Percentiles rank a stretch among this genome's conserved stretches.
Conservation (phyloP, 2,113 vertebrate species). For the Thinocorus orbignyianus region DNA sequence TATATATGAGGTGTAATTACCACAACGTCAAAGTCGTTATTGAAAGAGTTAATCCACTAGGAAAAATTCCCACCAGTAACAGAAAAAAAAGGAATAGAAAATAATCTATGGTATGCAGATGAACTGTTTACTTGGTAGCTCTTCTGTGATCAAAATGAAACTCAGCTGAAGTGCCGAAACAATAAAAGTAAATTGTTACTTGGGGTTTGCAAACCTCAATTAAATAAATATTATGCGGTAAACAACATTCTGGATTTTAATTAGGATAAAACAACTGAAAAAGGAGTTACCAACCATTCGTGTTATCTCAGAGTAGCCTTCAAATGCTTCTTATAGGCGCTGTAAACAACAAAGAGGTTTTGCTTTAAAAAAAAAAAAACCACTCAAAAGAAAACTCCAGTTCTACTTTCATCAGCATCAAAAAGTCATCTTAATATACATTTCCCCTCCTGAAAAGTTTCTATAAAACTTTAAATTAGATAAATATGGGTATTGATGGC, state of each 20-base stretch:
- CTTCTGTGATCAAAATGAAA: constrained; percentile 48
- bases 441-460: background rate
- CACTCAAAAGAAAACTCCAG: background rate
- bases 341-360: background rate
- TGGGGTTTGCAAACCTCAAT: constrained; percentile 38
- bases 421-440: background rate
- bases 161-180: constrained; percentile 45
- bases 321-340: background rate
- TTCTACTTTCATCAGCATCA: background rate
- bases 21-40: background rate
- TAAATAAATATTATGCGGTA: constrained; percentile 59
- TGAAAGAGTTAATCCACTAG: constrained; percentile 50
- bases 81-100: background rate
- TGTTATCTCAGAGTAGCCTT: background rate
- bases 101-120: background rate
- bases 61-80: constrained; percentile 1
- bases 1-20: constrained; percentile 44
- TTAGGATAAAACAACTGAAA: constrained; percentile 55
- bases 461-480: constrained; percentile 30
- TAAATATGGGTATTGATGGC: background rate
- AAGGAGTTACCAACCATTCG: background rate
- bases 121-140: constrained; percentile 27
- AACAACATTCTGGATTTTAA: constrained; percentile 59
- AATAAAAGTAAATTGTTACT: constrained; percentile 66
- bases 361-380: background rate